Percentiles rank a stretch among this genome's conserved stretches.
These are phyloP conservation scores for Nycticryphes semicollaris DNA, from an alignment of 2,113 vertebrate genomes.

Conservation along the genomic window DNA sequence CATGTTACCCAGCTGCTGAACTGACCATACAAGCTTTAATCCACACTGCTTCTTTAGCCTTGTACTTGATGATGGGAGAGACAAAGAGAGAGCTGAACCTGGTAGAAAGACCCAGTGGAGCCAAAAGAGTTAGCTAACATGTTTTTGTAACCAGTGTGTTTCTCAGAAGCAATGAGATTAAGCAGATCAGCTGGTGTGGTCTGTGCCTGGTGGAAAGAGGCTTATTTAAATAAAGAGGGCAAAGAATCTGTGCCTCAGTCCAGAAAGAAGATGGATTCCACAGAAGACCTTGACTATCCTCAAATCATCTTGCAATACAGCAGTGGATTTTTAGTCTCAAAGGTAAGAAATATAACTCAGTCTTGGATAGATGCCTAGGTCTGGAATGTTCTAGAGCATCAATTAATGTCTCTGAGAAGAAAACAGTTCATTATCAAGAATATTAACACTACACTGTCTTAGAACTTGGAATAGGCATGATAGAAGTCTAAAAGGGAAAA, in stretches of 20 bases:
- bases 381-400: neutral
- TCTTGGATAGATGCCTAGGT: neutral
- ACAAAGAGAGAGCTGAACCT: neutral
- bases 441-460: neutral
- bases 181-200: neutral
- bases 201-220: neutral
- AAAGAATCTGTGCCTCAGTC: neutral
- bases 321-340: conserved; percentile 88
- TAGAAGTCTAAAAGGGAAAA: neutral
- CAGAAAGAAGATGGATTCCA: neutral
- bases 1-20: neutral
- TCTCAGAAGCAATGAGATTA: conserved; percentile 29
- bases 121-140: neutral
- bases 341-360: conserved; percentile 75
- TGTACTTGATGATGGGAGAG: neutral
- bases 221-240: conserved; percentile 5
- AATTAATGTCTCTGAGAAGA: neutral
- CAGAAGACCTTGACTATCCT: neutral
- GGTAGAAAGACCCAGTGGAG: neutral
- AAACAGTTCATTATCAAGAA: neutral
- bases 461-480: neutral
- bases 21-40: neutral
- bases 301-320: conserved; percentile 79
- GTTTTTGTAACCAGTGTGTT: neutral
- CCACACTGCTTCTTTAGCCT: neutral